Conservation (phyloP, 2,797 vertebrate species). For the Enteromius afrohamiltoni region DNA sequence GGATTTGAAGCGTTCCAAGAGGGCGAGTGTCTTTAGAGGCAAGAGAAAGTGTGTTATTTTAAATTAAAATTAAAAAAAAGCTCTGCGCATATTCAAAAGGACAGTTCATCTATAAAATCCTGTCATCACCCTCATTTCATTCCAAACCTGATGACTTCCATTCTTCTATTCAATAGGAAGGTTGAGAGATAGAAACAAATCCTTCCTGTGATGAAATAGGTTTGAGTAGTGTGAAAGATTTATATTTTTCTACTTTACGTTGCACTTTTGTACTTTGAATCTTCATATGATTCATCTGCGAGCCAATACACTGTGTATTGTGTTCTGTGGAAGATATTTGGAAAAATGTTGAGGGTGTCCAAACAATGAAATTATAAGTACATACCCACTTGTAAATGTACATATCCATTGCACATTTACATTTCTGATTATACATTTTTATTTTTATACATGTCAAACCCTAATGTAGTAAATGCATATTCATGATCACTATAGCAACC, state of each 20-base stretch:
- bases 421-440: too few species aligned
- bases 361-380: background rate
- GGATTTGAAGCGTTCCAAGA: constrained; percentile 90
- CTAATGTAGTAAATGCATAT: too few species aligned
- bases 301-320: background rate
- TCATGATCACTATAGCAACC: too few species aligned
- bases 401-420: too few species aligned
- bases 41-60: constrained; percentile 51
- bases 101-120: background rate
- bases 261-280: background rate
- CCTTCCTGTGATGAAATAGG: background rate
- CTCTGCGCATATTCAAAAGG: background rate
- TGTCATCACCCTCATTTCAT: background rate
- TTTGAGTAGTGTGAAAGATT: background rate
- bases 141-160: background rate
- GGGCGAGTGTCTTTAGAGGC: constrained; percentile 82
- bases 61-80: background rate
- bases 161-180: background rate
- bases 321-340: background rate
- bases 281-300: background rate
- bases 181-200: background rate
- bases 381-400: too few species aligned
- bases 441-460: too few species aligned
- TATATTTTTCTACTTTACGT: background rate
- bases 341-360: background rate